Percentiles rank a stretch among this genome's conserved stretches.
Evolutionary conservation across 2,888 invertebrate genomes (phyloP).

Genomic region (Taenaris catops): DNA sequence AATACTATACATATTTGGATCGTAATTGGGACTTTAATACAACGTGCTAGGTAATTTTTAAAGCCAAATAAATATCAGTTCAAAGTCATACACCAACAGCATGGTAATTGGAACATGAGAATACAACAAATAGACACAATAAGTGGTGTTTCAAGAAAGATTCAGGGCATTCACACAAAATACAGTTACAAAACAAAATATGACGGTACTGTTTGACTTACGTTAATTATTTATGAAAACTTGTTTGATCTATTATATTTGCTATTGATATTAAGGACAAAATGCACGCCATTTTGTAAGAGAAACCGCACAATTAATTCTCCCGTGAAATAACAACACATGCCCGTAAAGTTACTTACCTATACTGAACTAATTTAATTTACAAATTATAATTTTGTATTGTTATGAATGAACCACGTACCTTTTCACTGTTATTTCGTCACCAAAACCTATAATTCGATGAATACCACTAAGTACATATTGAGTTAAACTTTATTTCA

Average conservation of each 20-base stretch:
- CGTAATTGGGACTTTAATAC: too few species aligned
- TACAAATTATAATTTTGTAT: conserved; percentile 37
- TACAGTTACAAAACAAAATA: conserved; percentile 22
- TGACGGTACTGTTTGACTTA: conserved; percentile 12
- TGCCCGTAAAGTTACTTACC: conserved; percentile 51
- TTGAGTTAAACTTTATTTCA: conserved; percentile 35
- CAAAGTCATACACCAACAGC: too few species aligned
- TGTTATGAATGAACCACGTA: conserved; percentile 59
- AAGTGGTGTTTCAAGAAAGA: conserved; percentile 17
- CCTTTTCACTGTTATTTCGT: conserved; percentile 40
- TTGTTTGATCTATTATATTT: conserved; percentile 1
- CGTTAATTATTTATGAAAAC: conserved; percentile 30
- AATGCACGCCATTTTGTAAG: conserved; percentile 57
- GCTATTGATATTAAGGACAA: conserved; percentile 34
- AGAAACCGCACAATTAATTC: conserved; percentile 56
- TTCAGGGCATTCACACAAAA: conserved; percentile 21
- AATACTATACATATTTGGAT: too few species aligned
- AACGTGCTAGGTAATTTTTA: too few species aligned
- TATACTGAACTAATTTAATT: conserved; percentile 57
- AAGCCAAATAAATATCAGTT: neutral
- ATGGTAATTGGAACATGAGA: conserved; percentile 2
- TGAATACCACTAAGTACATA: conserved; percentile 32
- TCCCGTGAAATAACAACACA: conserved; percentile 72
- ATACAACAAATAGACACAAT: conserved; percentile 18
- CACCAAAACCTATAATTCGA: conserved; percentile 26